Conservation (phyloP, 1,140 invertebrate species). For the Palaemon carinicauda region DNA sequence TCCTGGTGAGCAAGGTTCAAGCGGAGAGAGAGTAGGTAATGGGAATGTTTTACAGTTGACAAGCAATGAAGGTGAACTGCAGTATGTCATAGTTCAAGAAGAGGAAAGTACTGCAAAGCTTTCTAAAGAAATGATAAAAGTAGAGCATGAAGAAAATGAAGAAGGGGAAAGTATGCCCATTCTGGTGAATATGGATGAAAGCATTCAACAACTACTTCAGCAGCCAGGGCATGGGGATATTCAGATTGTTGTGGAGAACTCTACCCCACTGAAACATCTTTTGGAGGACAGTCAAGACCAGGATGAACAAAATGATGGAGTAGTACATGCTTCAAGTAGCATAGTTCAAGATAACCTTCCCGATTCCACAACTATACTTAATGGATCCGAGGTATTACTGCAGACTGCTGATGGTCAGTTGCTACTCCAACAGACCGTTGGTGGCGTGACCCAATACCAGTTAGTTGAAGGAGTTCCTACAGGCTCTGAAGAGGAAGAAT, state of each 20-base stretch:
- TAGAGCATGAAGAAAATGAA: neutral
- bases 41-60: constrained; percentile 31
- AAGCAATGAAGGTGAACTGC: constrained; percentile 19
- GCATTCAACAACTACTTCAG: constrained; percentile 30
- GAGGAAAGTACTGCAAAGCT: neutral
- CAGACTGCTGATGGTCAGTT: constrained; percentile 35
- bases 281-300: constrained; percentile 9
- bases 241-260: constrained; percentile 37
- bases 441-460: constrained; percentile 45
- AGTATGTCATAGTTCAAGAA: constrained; percentile 35
- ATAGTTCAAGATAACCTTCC: constrained; percentile 1
- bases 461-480: constrained; percentile 36
- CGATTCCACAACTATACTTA: constrained; percentile 9
- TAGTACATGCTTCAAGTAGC: neutral
- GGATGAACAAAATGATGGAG: neutral
- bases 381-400: constrained; percentile 35
- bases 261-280: constrained; percentile 28
- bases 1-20: neutral
- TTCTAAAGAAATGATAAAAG: neutral
- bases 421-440: constrained; percentile 37
- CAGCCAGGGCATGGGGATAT: constrained; percentile 30
- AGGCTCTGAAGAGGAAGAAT: neutral
- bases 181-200: constrained; percentile 35
- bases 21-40: neutral
- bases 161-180: constrained; percentile 22